Conservation (phyloP, 2,113 vertebrate genomes). For the Aspiorhynchus laticeps region DNA sequence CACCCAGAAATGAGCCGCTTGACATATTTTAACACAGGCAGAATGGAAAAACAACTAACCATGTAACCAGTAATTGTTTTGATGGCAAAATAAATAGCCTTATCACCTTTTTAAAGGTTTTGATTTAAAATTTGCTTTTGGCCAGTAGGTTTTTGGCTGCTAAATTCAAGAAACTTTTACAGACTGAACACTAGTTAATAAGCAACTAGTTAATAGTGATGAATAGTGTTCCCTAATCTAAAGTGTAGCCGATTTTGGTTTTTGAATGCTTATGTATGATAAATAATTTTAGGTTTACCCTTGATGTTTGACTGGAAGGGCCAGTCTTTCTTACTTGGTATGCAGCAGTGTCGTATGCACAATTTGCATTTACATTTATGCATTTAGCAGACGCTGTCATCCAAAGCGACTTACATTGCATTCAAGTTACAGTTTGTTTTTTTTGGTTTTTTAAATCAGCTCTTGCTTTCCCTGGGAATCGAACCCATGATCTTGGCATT, state of each 20-base stretch:
- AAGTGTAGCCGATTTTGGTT: not conserved
- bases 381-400: too few species aligned
- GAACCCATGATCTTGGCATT: too few species aligned
- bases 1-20: not conserved
- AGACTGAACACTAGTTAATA: not conserved
- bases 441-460: too few species aligned
- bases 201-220: not conserved
- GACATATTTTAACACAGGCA: not conserved
- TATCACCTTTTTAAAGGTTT: not conserved
- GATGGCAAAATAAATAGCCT: not conserved
- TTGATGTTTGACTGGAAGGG: not conserved
- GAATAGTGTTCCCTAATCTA: not conserved
- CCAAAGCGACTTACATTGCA: too few species aligned
- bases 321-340: not conserved
- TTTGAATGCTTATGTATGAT: not conserved
- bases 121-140: not conserved
- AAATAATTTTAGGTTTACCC: not conserved
- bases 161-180: not conserved
- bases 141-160: not conserved
- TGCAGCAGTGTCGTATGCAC: not conserved
- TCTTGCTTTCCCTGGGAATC: too few species aligned
- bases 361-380: too few species aligned
- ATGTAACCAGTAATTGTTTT: not conserved
- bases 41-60: not conserved
- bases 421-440: too few species aligned